phyloP scores from a whole-genome alignment of 2,113 vertebrate genomes.

The Micronisus gabar region DNA sequence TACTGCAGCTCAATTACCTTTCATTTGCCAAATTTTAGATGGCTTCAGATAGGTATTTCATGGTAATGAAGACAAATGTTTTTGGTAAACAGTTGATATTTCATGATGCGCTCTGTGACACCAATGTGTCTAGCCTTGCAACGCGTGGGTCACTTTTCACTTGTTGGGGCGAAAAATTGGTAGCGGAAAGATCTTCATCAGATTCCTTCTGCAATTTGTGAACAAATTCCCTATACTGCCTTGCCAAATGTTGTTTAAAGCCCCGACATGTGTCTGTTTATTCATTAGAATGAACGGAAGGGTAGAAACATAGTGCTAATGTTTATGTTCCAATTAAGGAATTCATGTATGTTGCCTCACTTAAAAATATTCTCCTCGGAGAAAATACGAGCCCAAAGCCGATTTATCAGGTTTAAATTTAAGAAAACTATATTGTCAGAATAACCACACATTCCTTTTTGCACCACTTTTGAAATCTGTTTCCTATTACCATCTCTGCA shows the following conservation, averaged over 20 bases:
- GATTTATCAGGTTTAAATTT: conserved; percentile 57
- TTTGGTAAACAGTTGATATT: background rate
- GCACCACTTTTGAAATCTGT: conserved; percentile 55
- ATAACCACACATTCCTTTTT: conserved; percentile 60
- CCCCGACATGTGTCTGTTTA: background rate
- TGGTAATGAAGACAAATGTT: background rate
- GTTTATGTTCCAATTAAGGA: conserved; percentile 26
- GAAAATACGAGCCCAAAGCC: conserved; percentile 1
- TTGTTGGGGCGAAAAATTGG: background rate
- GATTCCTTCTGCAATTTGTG: background rate
- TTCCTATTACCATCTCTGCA: conserved; percentile 58
- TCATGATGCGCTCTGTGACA: background rate
- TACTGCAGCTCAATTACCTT: background rate
- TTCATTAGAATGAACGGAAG: background rate
- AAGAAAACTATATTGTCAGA: conserved; percentile 59
- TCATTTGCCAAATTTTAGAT: background rate
- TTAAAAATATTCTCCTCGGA: conserved; percentile 21
- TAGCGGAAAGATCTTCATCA: background rate
- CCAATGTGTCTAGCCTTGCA: background rate
- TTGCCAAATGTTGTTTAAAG: conserved; percentile 1
- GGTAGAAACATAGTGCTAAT: background rate
- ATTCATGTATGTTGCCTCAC: background rate
- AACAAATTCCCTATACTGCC: background rate
- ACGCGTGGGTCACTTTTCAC: background rate
- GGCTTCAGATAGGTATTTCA: background rate